Conservation (phyloP, 2,888 invertebrate genomes). For the Lordiphosa fenestrarum region DNA sequence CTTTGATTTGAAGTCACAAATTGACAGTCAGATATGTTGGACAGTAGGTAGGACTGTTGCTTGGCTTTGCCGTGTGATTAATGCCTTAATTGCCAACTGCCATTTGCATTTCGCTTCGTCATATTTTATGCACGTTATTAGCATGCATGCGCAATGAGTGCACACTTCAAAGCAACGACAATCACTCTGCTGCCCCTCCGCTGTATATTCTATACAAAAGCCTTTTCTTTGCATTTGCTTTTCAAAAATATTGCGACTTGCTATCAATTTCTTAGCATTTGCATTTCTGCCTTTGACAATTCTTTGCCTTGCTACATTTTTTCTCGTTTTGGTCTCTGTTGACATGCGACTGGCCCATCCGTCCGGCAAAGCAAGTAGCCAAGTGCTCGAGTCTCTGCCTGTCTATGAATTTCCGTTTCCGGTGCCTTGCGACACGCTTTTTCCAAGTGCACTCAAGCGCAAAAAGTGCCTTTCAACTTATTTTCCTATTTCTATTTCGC, state of each 20-base stretch:
- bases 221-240: conserved; percentile 25
- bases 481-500: conserved; percentile 56
- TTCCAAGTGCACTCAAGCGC: conserved; percentile 61
- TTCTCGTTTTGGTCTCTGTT: conserved; percentile 47
- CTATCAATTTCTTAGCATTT: conserved; percentile 63
- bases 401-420: conserved; percentile 73
- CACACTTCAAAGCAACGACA: conserved; percentile 28
- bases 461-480: conserved; percentile 71
- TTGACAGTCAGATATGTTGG: conserved; percentile 28
- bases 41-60: neutral
- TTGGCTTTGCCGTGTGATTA: conserved; percentile 33
- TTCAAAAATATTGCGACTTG: conserved; percentile 56
- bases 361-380: conserved; percentile 55
- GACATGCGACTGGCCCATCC: conserved; percentile 51
- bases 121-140: conserved; percentile 58
- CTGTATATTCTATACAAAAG: conserved; percentile 49
- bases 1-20: conserved; percentile 32
- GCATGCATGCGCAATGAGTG: conserved; percentile 54
- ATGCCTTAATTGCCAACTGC: conserved; percentile 43
- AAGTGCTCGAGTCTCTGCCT: conserved; percentile 36
- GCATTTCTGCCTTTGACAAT: conserved; percentile 60
- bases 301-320: conserved; percentile 17
- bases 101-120: conserved; percentile 23
- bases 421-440: conserved; percentile 56
- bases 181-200: conserved; percentile 3